Base-by-base conservation (phyloP, 2,888 invertebrate species). In the Pristionchus maxplancki region DNA sequence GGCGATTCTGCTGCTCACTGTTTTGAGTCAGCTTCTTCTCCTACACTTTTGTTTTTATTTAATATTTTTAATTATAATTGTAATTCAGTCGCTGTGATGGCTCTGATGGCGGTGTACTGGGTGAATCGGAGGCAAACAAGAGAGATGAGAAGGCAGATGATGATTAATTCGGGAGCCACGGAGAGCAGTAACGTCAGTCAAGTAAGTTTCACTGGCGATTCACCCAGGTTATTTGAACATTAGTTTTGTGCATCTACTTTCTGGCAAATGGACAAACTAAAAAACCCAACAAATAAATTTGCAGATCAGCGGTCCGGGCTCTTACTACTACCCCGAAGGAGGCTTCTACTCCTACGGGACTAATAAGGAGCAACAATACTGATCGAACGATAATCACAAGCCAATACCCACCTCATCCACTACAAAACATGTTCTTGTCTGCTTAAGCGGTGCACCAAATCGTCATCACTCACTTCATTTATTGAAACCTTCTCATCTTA, bases 1-100 rank as follows among this genome's bases (percentile, higher is more conserved):
- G 28, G 91, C 92, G 50, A 89, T 93, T 44, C 91, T 93, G 28
- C 88, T 93, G 5, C 89, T 93, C n/a, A 89, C 91, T 5, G 90
- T 93, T 24, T 88, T 93, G 78, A 64, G 86, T 87, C 34, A 87
- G 86, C 64, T 20, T 15, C 62, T 11, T 11, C 34, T 64, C 40
- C 1, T 1, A 13, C 85, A 15, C n/a, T 31, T 40, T 31, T 24
- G n/a, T n/a, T n/a, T n/a, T n/a, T n/a, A n/a, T n/a, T n/a, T n/a
- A n/a, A n/a, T 6, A 71, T 13, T 71, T n/a, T 11, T 15, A 58
- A 24, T 20, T 9, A 53, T 8, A 62, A 62, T 84, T 20, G 8
- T 34, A 84, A 58, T 40, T 71, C n/a, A 87, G 86, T 81, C 58
- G 64, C 88, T 11, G 24, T 88, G 34, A 62, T 81, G 37, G 88